A percentile compares a stretch with the other conserved stretches of the same genome.
Evolutionary conservation across 2,113 vertebrate genomes (phyloP).

Genomic region (Himantopus leucocephalus): DNA sequence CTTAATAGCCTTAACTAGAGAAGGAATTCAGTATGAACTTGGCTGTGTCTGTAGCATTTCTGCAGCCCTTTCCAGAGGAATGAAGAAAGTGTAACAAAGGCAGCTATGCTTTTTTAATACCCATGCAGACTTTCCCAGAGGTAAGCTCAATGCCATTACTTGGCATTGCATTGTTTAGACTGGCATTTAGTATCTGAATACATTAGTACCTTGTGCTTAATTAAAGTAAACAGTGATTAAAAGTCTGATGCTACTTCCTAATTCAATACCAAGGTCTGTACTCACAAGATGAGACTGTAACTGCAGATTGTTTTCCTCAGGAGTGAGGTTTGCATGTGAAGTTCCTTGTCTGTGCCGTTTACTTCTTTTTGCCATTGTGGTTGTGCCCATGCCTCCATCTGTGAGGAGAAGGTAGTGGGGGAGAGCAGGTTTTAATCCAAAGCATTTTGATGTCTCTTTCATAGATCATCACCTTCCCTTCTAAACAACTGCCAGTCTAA

Average conservation of each 20-base stretch:
- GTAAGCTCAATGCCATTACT: background rate
- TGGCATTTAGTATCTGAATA: slow-evolving; percentile 37
- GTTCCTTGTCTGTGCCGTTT: background rate
- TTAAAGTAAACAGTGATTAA: slow-evolving; percentile 51
- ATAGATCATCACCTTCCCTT: background rate
- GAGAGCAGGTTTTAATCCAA: background rate
- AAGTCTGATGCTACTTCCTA: slow-evolving; percentile 37
- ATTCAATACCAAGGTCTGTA: background rate
- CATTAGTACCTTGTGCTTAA: slow-evolving; percentile 11
- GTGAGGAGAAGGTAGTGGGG: background rate
- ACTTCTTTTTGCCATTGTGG: background rate
- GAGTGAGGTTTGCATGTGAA: background rate
- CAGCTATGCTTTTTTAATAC: background rate
- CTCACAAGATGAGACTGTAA: background rate
- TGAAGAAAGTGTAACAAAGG: background rate
- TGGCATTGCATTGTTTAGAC: slow-evolving; percentile 1
- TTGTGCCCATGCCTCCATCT: background rate
- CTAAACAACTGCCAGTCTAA: background rate
- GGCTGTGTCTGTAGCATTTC: background rate
- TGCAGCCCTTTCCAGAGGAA: background rate
- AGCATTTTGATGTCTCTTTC: background rate
- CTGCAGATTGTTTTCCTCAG: background rate
- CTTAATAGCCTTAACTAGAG: background rate
- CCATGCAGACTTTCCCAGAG: background rate
- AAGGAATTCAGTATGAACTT: background rate